Evolutionary conservation across 2,888 invertebrate species (phyloP).

Genomic region (Sesamia inferens): DNA sequence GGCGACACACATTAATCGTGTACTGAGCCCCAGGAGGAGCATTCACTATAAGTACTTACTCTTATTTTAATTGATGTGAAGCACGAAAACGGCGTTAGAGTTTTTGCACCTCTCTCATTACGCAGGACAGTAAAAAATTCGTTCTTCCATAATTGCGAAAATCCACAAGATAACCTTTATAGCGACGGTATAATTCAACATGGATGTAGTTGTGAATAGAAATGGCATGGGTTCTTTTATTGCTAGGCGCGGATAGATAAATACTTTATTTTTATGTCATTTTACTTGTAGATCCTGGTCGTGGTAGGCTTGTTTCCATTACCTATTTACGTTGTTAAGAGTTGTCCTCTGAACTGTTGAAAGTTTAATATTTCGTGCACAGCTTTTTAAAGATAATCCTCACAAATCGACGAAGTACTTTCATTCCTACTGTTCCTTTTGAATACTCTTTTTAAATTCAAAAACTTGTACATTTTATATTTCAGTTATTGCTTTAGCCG

Average conservation of each 20-base stretch:
- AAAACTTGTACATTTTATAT: constrained; percentile 59
- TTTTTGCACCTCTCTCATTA: constrained; percentile 76
- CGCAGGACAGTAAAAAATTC: constrained; percentile 75
- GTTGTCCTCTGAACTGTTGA: constrained; percentile 58
- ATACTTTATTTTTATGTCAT: constrained; percentile 54
- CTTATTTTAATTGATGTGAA: constrained; percentile 65
- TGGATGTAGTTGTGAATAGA: constrained; percentile 72
- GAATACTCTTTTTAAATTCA: constrained; percentile 51
- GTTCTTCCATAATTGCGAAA: constrained; percentile 75
- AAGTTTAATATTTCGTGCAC: constrained; percentile 67
- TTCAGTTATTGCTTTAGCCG: constrained; percentile 59
- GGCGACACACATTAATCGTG: constrained; percentile 78
- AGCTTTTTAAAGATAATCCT: constrained; percentile 67
- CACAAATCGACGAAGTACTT: constrained; percentile 54
- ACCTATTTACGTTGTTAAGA: constrained; percentile 62
- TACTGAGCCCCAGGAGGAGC: constrained; percentile 70
- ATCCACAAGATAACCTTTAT: constrained; percentile 74
- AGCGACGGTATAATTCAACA: constrained; percentile 72
- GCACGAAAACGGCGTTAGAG: constrained; percentile 59
- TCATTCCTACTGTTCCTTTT: constrained; percentile 45
- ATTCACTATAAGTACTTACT: constrained; percentile 69
- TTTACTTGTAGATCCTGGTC: constrained; percentile 32
- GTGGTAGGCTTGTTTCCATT: constrained; percentile 43
- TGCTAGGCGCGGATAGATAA: constrained; percentile 62
- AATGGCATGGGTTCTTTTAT: constrained; percentile 69